A percentile compares a stretch with the other conserved stretches of the same genome.
phyloP scores from a whole-genome alignment of 2,888 invertebrate genomes.

The Pristionchus arcanus region DNA sequence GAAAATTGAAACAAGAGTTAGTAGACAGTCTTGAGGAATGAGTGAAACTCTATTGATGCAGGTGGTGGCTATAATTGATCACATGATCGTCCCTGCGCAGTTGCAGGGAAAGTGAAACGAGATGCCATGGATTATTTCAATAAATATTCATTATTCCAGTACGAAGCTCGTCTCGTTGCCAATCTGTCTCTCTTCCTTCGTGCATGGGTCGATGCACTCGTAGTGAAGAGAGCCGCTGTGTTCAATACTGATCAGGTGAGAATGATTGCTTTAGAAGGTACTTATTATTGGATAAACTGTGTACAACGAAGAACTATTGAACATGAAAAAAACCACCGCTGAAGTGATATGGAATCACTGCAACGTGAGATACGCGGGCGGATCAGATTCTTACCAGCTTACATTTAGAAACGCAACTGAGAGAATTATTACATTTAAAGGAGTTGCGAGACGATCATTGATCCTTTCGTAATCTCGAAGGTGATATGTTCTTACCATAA shows the following conservation, averaged over 20 bases:
- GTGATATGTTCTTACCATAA: neutral
- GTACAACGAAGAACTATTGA: too few relatives aligned
- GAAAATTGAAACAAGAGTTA: neutral
- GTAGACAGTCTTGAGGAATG: neutral
- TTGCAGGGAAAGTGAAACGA: too few relatives aligned
- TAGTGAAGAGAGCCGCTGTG: slow-evolving; percentile 57
- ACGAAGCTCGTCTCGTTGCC: slow-evolving; percentile 11
- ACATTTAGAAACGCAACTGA: too few relatives aligned
- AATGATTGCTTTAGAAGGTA: too few relatives aligned
- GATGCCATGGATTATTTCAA: neutral
- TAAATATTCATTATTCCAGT: neutral
- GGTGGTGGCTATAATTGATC: neutral
- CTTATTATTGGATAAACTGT: too few relatives aligned
- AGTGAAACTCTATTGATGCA: neutral
- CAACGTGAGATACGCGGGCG: too few relatives aligned
- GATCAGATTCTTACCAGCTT: too few relatives aligned
- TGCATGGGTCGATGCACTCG: slow-evolving; percentile 64
- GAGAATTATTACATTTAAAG: too few relatives aligned
- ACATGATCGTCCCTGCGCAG: too few relatives aligned
- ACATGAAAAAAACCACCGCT: too few relatives aligned
- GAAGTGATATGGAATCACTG: too few relatives aligned
- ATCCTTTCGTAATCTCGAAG: neutral
- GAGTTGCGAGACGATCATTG: too few relatives aligned
- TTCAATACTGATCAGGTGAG: slow-evolving; percentile 65
- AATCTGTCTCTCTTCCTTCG: slow-evolving; percentile 21